A percentile compares a stretch with the other conserved stretches of the same genome.
These are phyloP conservation scores for Acronicta alni DNA, from an alignment of 2,888 invertebrate genomes.

Conservation along the genomic window DNA sequence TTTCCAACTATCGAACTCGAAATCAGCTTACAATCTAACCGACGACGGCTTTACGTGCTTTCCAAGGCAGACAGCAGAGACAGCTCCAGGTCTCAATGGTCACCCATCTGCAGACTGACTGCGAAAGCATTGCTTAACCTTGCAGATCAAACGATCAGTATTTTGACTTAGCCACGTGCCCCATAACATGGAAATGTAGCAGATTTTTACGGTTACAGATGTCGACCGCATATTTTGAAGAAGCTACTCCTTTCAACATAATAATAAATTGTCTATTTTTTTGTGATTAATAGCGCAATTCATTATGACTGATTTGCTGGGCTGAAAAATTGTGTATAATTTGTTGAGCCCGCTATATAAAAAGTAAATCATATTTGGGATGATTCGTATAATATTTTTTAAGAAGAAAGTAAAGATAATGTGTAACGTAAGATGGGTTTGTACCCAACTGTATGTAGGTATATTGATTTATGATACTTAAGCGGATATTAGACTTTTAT, in stretches of 20 bases:
- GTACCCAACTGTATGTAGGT: not conserved
- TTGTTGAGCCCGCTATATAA: not conserved
- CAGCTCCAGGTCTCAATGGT: no score
- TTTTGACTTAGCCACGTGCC: no score
- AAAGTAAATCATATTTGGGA: not conserved
- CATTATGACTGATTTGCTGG: conserved; percentile 8
- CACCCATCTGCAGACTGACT: no score
- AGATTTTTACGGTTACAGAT: no score
- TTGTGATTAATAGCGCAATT: conserved; percentile 22
- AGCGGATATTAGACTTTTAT: no score
- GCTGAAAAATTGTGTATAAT: conserved; percentile 15
- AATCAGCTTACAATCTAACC: no score
- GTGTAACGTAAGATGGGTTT: not conserved
- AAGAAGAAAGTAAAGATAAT: not conserved
- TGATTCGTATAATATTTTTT: not conserved
- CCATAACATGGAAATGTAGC: not conserved
- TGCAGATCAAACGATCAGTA: no score
- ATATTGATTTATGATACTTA: no score
- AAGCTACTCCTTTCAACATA: not conserved
- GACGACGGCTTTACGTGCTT: no score
- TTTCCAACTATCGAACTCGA: no score
- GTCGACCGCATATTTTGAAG: not conserved
- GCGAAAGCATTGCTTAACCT: no score
- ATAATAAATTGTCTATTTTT: not conserved
- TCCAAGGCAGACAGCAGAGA: no score